Evolutionary conservation across 2,888 invertebrate genomes (phyloP).

Genomic region (Trisateles emortualis): DNA sequence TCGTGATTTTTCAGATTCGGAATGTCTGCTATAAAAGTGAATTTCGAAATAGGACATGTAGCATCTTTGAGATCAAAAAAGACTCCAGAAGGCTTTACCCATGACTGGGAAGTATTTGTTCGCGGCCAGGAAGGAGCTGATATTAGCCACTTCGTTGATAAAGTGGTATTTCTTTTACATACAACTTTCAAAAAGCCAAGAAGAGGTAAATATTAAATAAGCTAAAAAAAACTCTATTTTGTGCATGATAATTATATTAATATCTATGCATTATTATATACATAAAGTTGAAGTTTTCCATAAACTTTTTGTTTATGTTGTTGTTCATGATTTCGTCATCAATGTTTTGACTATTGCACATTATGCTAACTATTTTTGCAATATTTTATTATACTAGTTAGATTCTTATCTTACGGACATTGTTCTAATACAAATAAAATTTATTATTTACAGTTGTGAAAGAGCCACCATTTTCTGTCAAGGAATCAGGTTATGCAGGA

Average conservation of each 20-base stretch:
- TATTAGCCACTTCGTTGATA: constrained; percentile 96
- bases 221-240: background rate
- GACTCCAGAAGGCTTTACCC: constrained; percentile 97
- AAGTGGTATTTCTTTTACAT: constrained; percentile 96
- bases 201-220: constrained; percentile 88
- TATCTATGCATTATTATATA: background rate
- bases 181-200: constrained; percentile 97
- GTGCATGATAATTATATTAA: background rate
- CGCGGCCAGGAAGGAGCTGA: constrained; percentile 95
- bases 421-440: background rate
- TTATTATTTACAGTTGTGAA: constrained; percentile 91
- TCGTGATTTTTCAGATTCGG: constrained; percentile 53
- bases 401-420: background rate
- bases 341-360: constrained; percentile 1
- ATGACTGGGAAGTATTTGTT: constrained; percentile 99
- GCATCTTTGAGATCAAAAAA: constrained; percentile 93
- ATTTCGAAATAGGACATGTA: constrained; percentile 97
- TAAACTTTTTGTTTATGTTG: constrained; percentile 34
- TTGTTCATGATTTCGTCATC: constrained; percentile 6
- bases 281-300: constrained; percentile 9
- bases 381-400: background rate
- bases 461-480: constrained; percentile 95
- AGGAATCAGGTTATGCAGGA: constrained; percentile 98
- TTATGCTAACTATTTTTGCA: background rate
- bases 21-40: constrained; percentile 87